phyloP scores from a whole-genome alignment of 1,140 invertebrate species.

The Pantala flavescens region DNA sequence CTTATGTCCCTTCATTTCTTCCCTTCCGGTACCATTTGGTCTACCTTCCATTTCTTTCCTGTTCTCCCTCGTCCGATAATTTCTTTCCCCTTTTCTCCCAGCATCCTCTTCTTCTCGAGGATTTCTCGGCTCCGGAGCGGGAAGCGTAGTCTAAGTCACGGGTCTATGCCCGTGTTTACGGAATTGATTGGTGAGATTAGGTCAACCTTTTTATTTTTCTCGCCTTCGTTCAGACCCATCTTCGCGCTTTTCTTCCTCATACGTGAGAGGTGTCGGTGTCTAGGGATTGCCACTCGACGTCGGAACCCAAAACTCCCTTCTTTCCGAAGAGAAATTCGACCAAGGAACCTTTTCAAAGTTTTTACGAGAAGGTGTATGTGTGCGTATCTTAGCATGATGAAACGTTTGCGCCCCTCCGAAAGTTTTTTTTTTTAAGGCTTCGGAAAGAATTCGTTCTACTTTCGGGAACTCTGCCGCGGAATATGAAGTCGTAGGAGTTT shows the following conservation, averaged over 20 bases:
- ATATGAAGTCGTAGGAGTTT: too few species aligned
- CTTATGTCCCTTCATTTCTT: background rate
- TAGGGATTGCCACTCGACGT: background rate
- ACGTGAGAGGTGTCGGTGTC: background rate
- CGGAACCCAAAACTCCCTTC: too few species aligned
- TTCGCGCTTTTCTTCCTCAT: background rate
- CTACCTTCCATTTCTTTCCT: background rate
- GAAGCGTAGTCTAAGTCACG: background rate
- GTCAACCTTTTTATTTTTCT: background rate
- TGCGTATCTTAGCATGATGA: too few species aligned
- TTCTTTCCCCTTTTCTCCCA: background rate
- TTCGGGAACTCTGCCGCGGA: too few species aligned
- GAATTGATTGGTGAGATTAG: constrained; percentile 9
- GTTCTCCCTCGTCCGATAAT: background rate
- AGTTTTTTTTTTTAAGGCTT: too few species aligned
- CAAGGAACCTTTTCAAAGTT: too few species aligned
- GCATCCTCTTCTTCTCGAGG: background rate
- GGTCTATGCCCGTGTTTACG: background rate
- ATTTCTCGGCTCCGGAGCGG: background rate
- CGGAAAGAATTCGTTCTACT: too few species aligned
- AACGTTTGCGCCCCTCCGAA: too few species aligned
- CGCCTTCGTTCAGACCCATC: background rate
- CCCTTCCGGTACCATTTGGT: background rate
- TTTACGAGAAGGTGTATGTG: too few species aligned
- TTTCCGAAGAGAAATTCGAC: too few species aligned